Conservation (phyloP, 2,797 vertebrate species). For the Darevskia mixta region DNA sequence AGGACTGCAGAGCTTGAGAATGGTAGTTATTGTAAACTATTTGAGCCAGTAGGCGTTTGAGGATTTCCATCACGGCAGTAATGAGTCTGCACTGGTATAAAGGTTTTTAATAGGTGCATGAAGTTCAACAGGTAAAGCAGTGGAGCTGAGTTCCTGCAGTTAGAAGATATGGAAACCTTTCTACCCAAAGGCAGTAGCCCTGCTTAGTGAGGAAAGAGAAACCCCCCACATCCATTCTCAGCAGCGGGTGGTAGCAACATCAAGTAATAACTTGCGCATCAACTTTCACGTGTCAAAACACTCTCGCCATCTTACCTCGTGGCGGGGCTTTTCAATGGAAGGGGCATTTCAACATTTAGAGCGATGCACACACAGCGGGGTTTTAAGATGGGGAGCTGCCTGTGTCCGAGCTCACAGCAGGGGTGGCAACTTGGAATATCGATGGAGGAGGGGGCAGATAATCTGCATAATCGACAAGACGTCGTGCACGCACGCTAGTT, state of each 20-base stretch:
- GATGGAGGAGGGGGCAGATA: too few relatives aligned
- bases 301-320: neutral
- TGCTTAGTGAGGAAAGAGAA: neutral
- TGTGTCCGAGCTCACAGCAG: too few relatives aligned
- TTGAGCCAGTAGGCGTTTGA: neutral
- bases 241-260: neutral
- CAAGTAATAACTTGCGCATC: neutral
- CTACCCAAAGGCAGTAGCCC: neutral
- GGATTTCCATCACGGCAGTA: neutral
- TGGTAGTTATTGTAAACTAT: neutral
- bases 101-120: neutral
- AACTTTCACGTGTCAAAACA: neutral
- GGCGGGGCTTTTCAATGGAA: too few relatives aligned
- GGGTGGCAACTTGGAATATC: too few relatives aligned
- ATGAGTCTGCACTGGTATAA: neutral
- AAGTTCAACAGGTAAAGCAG: neutral
- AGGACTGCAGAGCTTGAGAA: neutral
- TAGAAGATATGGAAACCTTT: too few relatives aligned
- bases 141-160: neutral
- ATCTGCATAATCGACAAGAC: too few relatives aligned
- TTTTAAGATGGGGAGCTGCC: too few relatives aligned
- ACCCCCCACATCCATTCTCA: too few relatives aligned
- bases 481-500: too few relatives aligned
- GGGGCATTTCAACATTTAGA: too few relatives aligned
- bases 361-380: too few relatives aligned